Percentiles rank a stretch among this genome's conserved stretches.
Conservation (phyloP, 2,113 vertebrate genomes). For the Ceyx melanurus region DNA sequence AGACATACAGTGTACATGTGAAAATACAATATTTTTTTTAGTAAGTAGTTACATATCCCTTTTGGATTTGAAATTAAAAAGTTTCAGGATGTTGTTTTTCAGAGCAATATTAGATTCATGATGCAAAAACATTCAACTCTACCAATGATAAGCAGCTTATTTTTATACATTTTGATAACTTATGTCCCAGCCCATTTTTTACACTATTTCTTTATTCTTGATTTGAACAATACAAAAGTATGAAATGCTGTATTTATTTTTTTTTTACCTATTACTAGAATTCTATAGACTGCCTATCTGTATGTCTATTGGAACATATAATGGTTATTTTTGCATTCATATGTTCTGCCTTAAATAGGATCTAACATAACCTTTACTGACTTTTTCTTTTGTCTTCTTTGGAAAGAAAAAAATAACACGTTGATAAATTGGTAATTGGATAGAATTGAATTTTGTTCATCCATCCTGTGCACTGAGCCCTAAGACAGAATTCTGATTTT, state of each 20-base stretch:
- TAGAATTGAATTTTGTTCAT: neutral
- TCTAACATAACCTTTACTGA: neutral
- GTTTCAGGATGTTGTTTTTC: neutral
- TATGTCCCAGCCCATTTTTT: neutral
- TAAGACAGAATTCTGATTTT: neutral
- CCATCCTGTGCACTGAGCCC: neutral
- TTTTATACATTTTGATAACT: constrained; percentile 41
- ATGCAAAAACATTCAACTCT: neutral
- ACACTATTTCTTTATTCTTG: neutral
- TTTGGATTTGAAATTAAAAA: neutral
- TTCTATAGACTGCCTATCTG: constrained; percentile 10
- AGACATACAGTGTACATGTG: neutral
- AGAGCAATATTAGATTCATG: neutral
- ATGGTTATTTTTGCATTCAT: constrained; percentile 41
- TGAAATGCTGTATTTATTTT: constrained; percentile 40
- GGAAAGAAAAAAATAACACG: neutral
- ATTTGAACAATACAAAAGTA: neutral
- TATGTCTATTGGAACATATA: constrained; percentile 19
- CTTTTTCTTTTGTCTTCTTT: neutral
- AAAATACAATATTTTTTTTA: neutral
- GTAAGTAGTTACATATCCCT: neutral
- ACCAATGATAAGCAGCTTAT: constrained; percentile 3
- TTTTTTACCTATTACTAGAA: constrained; percentile 58
- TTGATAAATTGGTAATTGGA: neutral
- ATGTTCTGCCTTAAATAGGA: constrained; percentile 32